Evolutionary conservation across 2,113 vertebrate genomes (phyloP).

Genomic region (Peromyscus polionotus): DNA sequence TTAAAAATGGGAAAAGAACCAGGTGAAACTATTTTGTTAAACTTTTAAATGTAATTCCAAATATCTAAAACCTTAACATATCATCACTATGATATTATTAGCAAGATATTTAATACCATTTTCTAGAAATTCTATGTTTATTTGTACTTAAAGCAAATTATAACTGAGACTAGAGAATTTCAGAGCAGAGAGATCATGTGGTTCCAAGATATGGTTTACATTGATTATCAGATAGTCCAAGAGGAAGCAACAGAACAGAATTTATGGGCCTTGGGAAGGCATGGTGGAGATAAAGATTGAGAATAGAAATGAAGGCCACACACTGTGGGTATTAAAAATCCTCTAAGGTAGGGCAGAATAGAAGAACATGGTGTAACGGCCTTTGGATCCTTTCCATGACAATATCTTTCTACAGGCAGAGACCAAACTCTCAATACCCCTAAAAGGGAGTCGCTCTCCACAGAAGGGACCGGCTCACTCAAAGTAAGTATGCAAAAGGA

Average conservation of each 20-base stretch:
- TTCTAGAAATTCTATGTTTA: background rate
- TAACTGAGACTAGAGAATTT: background rate
- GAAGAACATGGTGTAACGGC: background rate
- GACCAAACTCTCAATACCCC: background rate
- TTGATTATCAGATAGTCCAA: background rate
- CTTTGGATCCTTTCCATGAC: background rate
- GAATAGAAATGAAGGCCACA: background rate
- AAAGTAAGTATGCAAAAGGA: background rate
- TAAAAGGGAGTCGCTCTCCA: background rate
- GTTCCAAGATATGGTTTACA: background rate
- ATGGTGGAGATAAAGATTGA: background rate
- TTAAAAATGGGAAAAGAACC: slow-evolving; percentile 4
- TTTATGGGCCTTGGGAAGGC: background rate
- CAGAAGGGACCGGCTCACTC: background rate
- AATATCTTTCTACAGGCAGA: background rate
- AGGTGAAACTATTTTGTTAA: slow-evolving; percentile 38
- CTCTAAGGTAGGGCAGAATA: background rate
- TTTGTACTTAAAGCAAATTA: slow-evolving; percentile 9
- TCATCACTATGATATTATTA: slow-evolving; percentile 1
- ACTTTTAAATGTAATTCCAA: background rate
- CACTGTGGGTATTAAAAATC: background rate
- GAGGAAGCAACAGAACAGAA: background rate
- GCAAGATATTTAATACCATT: background rate
- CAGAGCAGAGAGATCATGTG: background rate
- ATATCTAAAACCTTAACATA: slow-evolving; percentile 40